These are phyloP conservation scores for Sarcoramphus papa DNA, from an alignment of 2,797 vertebrate genomes.

Conservation along the genomic window DNA sequence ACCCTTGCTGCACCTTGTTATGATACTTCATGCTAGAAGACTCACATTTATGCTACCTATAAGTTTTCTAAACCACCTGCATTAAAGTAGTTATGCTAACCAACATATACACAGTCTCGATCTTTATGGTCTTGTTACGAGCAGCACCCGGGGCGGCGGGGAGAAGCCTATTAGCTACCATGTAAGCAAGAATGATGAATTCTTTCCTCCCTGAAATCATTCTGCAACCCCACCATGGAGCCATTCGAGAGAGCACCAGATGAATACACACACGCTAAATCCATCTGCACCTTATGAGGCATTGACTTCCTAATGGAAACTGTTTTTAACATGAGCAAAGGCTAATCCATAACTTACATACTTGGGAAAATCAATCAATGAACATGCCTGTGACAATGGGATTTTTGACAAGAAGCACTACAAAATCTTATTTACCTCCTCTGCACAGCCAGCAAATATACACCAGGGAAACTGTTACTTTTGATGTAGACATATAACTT, in stretches of 20 bases:
- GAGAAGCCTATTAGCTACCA: slow-evolving; percentile 5
- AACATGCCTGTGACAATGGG: not conserved
- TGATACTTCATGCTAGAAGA: slow-evolving; percentile 14
- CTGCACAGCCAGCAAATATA: not conserved
- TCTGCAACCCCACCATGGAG: not conserved
- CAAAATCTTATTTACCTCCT: slow-evolving; percentile 30
- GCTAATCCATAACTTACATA: not conserved
- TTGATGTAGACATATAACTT: slow-evolving; percentile 20
- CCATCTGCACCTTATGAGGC: not conserved
- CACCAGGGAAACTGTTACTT: not conserved
- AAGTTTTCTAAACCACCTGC: slow-evolving; percentile 26
- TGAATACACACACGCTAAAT: not conserved
- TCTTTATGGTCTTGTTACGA: not conserved
- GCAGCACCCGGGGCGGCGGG: not conserved
- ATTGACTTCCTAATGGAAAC: not conserved
- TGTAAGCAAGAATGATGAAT: not conserved
- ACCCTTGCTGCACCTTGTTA: slow-evolving; percentile 43
- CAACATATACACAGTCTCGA: not conserved
- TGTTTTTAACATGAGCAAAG: not conserved
- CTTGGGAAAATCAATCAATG: not conserved
- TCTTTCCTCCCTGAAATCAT: not conserved
- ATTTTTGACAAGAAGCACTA: slow-evolving; percentile 21
- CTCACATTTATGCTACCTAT: slow-evolving; percentile 17
- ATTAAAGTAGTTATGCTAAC: not conserved
- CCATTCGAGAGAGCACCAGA: not conserved